Base-by-base conservation (phyloP, 1,140 invertebrate genomes). In the Drosophila sechellia region DNA sequence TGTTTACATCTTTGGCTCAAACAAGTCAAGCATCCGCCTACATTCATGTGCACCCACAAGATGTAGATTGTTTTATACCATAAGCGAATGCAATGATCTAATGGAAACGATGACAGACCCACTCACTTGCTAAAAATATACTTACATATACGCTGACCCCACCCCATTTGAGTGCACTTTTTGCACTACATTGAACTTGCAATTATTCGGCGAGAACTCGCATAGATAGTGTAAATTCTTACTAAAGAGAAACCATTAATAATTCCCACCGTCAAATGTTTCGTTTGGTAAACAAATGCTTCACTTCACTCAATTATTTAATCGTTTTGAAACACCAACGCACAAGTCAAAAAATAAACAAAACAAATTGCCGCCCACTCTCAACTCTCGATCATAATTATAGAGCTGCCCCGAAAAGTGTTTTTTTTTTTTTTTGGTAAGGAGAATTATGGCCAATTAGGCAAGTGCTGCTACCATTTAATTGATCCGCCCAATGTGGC, bases 361-460 rank as follows among this genome's bases (percentile, higher is more conserved):
- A 59, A 65, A 60, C 52, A 76, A 77, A 77, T 70, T 70, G 73
- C 43, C 64, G 80, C 77, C 66, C 63, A 84, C 52, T 40, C 53
- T 15, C 10, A 20, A 43, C 52, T 71, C 50, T 60, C 39, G 75
- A 71, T 84, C 55, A 65, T 76, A 79, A 66, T 85, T 79, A 65
- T 54, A 80, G 53, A 63, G 40, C 68, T 48, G 45, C 43, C 52
- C 48, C 42, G 48, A 65, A 73, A 58, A 53, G 50, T 61, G 72
- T 70, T 61, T 78, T 1, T 17, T 17, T 17, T 17, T 17, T 17
- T 17, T 17, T 76, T 66, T 52, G 45, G 58, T 39, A 22, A 50
- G 48, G 60, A 57, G 54, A 72, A 79, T 85, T 75, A 79, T 57
- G 48, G 79, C 60, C 85, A 89, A 89, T 89, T 90, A 90, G 77